Evolutionary conservation across 2,888 invertebrate genomes (phyloP).

Genomic region (Melinaea menophilus): DNA sequence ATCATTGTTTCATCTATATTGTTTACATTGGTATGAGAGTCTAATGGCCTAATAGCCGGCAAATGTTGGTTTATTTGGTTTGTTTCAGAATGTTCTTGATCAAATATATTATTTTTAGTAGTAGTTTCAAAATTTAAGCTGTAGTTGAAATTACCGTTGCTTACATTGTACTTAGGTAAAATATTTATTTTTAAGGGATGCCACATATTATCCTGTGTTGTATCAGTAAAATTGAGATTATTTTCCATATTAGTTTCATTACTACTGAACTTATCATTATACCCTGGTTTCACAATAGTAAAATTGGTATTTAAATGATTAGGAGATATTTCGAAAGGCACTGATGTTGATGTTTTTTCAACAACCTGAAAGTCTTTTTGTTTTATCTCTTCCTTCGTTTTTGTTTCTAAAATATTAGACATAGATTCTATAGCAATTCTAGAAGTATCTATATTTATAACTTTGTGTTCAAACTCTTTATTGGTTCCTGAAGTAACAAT

Average conservation of each 20-base stretch:
- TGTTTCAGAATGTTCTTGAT: constrained; percentile 17
- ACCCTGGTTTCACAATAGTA: neutral
- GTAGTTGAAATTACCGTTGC: constrained; percentile 20
- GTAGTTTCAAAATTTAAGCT: constrained; percentile 17
- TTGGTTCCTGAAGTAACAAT: constrained; percentile 23
- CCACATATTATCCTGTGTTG: constrained; percentile 26
- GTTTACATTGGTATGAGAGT: constrained; percentile 19
- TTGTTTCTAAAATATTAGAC: constrained; percentile 39
- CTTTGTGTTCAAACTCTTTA: constrained; percentile 31
- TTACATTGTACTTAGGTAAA: constrained; percentile 30
- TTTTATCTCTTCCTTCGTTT: constrained; percentile 14
- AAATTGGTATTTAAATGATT: neutral
- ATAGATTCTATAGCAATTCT: constrained; percentile 42
- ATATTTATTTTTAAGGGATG: constrained; percentile 35
- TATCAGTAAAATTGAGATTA: neutral
- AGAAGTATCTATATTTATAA: constrained; percentile 35
- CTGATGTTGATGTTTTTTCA: neutral
- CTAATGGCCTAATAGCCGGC: constrained; percentile 6
- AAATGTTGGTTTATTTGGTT: constrained; percentile 13
- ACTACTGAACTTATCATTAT: neutral
- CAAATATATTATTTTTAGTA: constrained; percentile 5
- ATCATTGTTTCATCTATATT: constrained; percentile 47
- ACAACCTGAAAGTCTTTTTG: constrained; percentile 31
- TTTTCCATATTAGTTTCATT: neutral
- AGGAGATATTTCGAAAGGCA: neutral